Evolutionary conservation across 2,888 invertebrate species (phyloP), one percentile per base, ranked within the genome.

Genomic region (Odiellus spinosus): DNA sequence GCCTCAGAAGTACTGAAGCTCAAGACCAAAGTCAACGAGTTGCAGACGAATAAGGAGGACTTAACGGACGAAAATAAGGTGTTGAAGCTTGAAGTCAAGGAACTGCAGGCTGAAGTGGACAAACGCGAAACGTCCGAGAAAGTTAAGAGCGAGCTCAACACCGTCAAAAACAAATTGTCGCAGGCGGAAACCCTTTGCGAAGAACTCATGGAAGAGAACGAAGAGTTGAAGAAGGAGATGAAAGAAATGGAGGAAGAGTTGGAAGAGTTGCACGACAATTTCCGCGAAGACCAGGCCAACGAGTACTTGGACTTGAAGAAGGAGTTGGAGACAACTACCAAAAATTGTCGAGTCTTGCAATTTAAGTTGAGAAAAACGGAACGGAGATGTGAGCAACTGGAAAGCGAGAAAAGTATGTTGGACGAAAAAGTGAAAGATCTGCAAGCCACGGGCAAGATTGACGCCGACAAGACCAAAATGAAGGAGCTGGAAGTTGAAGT

Each of bases 231-330:
- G 63, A 82, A 84, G 57, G 95, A 96, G 66, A 75, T 95, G 45
- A 72, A 82, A 33, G 90, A 91, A 60, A 73, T 96, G 60, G 93
- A 93, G 63, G 84, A 88, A 54, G 98, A 98, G 70, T 91, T 98
- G 68, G 96, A 98, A 62, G 98, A 98, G 68, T 82, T 98, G 79
- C 95, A 96, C 65, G 96, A 96, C 63, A 87, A 84, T 63, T 90
- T 88, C 66, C 78, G 90, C 59, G 96, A 96, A 65, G 95, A 95
- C 60, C 95, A 96, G 70, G 88, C 87, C 6, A 88, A 93, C 60
- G 96, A 95, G 64, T 95, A 95, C 63, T 80, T 86, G 2, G 85
- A 85, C 45, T 66, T 98, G 43, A 84, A 93, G 69, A 83, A 90
- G 62, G 95, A 95, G 66, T 73, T 98, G 56, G 96, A 98, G 62